These are phyloP conservation scores for Eulemur rufifrons DNA, from an alignment of 2,113 vertebrate genomes.

Conservation along the genomic window DNA sequence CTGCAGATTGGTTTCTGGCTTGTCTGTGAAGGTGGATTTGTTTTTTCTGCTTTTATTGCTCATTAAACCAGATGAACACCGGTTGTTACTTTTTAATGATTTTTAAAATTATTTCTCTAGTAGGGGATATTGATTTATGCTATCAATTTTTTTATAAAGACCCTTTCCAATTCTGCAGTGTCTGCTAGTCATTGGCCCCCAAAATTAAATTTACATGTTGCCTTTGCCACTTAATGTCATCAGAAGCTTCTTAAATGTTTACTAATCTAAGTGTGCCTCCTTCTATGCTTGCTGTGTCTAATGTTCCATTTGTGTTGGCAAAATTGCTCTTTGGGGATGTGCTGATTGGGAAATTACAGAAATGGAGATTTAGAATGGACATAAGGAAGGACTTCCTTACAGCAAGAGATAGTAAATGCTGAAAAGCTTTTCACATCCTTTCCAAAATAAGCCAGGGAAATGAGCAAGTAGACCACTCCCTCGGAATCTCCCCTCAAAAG, in stretches of 20 bases:
- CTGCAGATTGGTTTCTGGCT: not conserved
- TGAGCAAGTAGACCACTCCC: not conserved
- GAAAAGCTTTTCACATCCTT: not conserved
- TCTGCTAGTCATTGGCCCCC: not conserved
- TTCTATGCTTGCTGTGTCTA: not conserved
- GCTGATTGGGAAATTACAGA: not conserved
- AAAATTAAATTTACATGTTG: constrained; percentile 13
- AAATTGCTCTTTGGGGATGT: not conserved
- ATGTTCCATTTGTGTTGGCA: not conserved
- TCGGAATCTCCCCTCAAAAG: not conserved
- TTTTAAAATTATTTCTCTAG: constrained; percentile 34
- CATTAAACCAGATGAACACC: constrained; percentile 19
- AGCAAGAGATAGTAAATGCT: not conserved
- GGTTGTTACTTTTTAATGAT: constrained; percentile 17
- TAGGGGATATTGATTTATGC: not conserved
- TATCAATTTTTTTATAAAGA: not conserved
- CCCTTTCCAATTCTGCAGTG: not conserved
- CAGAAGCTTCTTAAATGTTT: constrained; percentile 25
- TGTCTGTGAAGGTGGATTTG: not conserved
- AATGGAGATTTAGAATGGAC: not conserved
- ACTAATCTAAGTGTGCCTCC: not conserved
- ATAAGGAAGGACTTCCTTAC: not conserved
- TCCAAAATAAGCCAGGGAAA: constrained; percentile 14
- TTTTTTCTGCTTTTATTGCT: not conserved
- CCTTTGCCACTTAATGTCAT: not conserved